Evolutionary conservation across 2,888 invertebrate species (phyloP), one percentile per base, ranked within the genome.

Genomic region (Nematopogon swammerdamellus): DNA sequence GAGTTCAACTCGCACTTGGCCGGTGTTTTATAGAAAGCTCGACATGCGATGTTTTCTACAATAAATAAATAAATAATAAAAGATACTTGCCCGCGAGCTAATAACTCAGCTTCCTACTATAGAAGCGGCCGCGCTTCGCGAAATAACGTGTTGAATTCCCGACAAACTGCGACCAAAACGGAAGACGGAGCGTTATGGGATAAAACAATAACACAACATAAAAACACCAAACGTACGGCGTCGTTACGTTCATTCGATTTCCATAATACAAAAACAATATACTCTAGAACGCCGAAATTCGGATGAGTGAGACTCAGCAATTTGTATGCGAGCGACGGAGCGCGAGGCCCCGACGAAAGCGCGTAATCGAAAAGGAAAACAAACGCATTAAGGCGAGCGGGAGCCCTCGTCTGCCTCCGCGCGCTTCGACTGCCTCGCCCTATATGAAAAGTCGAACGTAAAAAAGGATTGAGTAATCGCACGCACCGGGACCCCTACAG

Each of bases 221-320:
- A 44, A 43, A 17, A 10, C 44, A 44, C 44, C 44, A 44, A 44
- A 44, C 44, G 17, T 17, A 44, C 44, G 44, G 18, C 18, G 19
- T 44, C 44, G 44, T 44, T 44, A 44, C 18, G 44, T 44, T 44
- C 44, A 44, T 44, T 17, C 44, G 44, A 44, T 44, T 44, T 44
- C 44, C 44, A 44, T 44, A 44, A 44, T 44, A 44, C 44, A 44
- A 44, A 44, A 44, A 44, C 44, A 44, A 44, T 44, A 44, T 44
- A 44, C 44, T 44, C 16, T 43, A 17, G 18, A 11, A 8, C 19
- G 44, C 19, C 17, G 44, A 44, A 44, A 44, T 44, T 44, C 44
- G n/a, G 44, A 44, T 44, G 44, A 44, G 44, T 14, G n/a, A 44
- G 44, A 17, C 43, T 5, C 18, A 14, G n/a, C 44, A 44, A 44